Evolutionary conservation across 2,888 invertebrate species (phyloP), one percentile per base, ranked within the genome.

Genomic region (Eumacrocentrus americanus): DNA sequence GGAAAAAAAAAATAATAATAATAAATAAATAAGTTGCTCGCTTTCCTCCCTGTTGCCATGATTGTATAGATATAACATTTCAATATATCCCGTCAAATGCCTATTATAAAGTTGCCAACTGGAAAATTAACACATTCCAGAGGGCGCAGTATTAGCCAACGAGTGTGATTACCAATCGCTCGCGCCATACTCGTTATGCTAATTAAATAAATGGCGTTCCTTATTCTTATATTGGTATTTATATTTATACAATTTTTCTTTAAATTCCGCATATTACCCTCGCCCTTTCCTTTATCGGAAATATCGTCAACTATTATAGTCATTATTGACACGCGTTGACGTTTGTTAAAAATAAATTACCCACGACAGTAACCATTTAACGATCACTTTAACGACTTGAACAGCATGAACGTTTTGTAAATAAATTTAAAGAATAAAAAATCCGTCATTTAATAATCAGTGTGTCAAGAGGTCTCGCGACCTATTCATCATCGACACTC

Each of bases 191-290:
- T 56, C 67, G 69, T 70, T 69, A 69, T 69, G 70, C 61, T 65
- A 70, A 70, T 69, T 68, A 56, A 60, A 66, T 69, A 70, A 65
- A 52, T 60, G 58, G 65, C 55, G 59, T 57, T 63, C 59, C 57
- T 50, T 50, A 35, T 48, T 52, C 44, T n/a, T n/a, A n/a, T n/a
- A n/a, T 37, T 40, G 1, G 23, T 61, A 58, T 60, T 55, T 23
- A 53, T 53, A 16, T 38, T 35, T 4, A 9, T 29, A 52, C 46
- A 25, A 52, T 25, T 29, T 16, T 25, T 54, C 35, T 48, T 20
- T 25, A 7, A 20, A 11, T 6, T 23, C 9, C 12, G 9, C 18
- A 16, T 20, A 6, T 12, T 23, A 14, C 7, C 2, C 6, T 11
- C 11, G 25, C 22, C 22, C 22, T 38, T 34, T 40, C 46, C 12